These are phyloP conservation scores for Eupithecia exiguata DNA, from an alignment of 2,888 invertebrate species.

Conservation along the genomic window DNA sequence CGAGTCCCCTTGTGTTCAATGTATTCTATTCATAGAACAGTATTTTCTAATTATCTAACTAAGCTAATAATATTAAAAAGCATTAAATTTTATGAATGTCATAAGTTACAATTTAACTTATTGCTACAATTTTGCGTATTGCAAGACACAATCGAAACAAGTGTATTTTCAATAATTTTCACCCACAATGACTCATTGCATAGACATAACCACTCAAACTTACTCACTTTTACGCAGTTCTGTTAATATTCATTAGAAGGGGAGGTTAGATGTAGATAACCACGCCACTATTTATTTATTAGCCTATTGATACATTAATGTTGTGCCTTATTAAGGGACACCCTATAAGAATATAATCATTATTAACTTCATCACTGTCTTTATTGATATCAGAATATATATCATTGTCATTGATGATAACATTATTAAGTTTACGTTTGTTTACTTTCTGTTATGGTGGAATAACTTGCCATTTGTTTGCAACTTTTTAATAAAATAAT, in stretches of 20 bases:
- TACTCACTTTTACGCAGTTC: conserved; percentile 63
- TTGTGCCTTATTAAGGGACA: conserved; percentile 27
- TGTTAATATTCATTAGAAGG: conserved; percentile 81
- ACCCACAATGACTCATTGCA: conserved; percentile 64
- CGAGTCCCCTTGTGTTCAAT: background rate
- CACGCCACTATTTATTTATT: conserved; percentile 43
- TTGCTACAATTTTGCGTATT: background rate
- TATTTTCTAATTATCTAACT: background rate
- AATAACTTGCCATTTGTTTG: background rate
- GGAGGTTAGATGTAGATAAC: conserved; percentile 72
- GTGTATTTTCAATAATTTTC: background rate
- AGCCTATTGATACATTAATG: conserved; percentile 43
- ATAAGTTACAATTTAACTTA: background rate
- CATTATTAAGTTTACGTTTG: background rate
- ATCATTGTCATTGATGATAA: conserved; percentile 21
- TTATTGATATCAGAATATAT: conserved; percentile 20
- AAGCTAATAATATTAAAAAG: background rate
- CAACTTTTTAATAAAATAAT: background rate
- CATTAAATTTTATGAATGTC: too few relatives aligned
- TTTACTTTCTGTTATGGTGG: background rate
- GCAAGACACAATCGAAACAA: background rate
- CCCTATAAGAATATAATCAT: conserved; percentile 31
- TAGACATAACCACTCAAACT: conserved; percentile 51
- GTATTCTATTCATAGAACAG: background rate
- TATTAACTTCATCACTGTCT: conserved; percentile 35